Evolutionary conservation across 2,888 invertebrate genomes (phyloP), one percentile per base, ranked within the genome.

Genomic region (Andrena camellia): DNA sequence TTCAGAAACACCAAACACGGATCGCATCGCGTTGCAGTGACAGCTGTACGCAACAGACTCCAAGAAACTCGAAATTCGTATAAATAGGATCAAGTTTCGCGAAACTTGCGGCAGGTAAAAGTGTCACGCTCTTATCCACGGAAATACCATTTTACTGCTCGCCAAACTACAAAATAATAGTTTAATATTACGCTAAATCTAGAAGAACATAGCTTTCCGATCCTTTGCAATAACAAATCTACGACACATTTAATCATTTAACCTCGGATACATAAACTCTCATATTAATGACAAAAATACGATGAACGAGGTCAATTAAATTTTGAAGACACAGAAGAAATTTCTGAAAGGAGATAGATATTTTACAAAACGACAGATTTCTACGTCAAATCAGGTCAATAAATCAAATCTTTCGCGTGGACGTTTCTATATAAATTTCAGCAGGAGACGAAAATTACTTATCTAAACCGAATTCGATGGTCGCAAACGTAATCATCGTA

Each of bases 21-120:
- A 81, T 81, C 79, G 71, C 71, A 67, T 81, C 62, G 67, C 79
- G 67, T 17, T 54, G 33, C 71, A 71, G 80, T 81, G 80, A 79
- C 80, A 81, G 80, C 79, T 81, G 80, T 81, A 72, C 71, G 72
- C 80, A 78, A 79, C 80, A 78, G 80, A 79, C 79, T 81, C 50
- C 67, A 67, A 72, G 80, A 68, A 81, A 81, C 79, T 81, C 71
- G 79, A 81, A 81, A 81, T 81, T 81, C 79, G 70, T 50, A 71
- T 81, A 79, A 81, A 71, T 63, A 66, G 67, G 60, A 48, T 35
- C 17, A 67, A 71, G 79, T 72, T 81, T 57, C 67, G 8, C 20
- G 59, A 26, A 81, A 79, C 80, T 81, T 72, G 66, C 48, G n/a
- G 5, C 42, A 20, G n/a, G 62, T 63, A 81, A 79, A 81, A 79